Evolutionary conservation across 2,113 vertebrate genomes (phyloP).

Genomic region (Sapayoa aenigma): DNA sequence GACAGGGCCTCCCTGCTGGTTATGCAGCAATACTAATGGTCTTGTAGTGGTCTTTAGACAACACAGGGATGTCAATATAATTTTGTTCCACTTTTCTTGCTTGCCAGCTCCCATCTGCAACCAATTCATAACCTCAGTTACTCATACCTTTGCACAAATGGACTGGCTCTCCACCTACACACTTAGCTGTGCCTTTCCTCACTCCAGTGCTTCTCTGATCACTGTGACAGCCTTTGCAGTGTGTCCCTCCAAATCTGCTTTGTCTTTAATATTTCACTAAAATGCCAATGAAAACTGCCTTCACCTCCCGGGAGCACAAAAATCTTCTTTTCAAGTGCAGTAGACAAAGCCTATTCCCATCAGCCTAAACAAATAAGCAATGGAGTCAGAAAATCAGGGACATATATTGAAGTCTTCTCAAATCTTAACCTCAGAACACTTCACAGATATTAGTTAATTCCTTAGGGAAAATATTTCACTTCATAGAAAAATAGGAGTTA

Average conservation of each 20-base stretch:
- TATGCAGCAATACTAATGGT: conserved; percentile 65
- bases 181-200: conserved; percentile 61
- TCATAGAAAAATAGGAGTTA: not conserved
- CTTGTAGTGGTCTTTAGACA: conserved; percentile 70
- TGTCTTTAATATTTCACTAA: conserved; percentile 86
- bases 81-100: conserved; percentile 79
- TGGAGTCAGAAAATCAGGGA: conserved; percentile 56
- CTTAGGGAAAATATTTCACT: conserved; percentile 20
- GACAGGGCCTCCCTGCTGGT: conserved; percentile 66
- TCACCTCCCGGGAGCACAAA: conserved; percentile 66
- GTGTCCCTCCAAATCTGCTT: conserved; percentile 75
- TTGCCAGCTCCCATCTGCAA: conserved; percentile 76
- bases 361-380: conserved; percentile 70
- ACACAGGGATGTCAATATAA: conserved; percentile 76
- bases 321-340: conserved; percentile 40
- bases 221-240: conserved; percentile 76
- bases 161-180: conserved; percentile 60
- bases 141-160: conserved; percentile 72
- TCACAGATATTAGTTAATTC: conserved; percentile 58
- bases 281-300: conserved; percentile 74
- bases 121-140: conserved; percentile 77
- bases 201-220: conserved; percentile 75
- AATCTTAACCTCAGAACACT: conserved; percentile 29
- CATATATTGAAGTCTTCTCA: conserved; percentile 50
- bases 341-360: conserved; percentile 68